Conservation (phyloP, 2,113 vertebrate genomes). For the Panthera tigris region DNA sequence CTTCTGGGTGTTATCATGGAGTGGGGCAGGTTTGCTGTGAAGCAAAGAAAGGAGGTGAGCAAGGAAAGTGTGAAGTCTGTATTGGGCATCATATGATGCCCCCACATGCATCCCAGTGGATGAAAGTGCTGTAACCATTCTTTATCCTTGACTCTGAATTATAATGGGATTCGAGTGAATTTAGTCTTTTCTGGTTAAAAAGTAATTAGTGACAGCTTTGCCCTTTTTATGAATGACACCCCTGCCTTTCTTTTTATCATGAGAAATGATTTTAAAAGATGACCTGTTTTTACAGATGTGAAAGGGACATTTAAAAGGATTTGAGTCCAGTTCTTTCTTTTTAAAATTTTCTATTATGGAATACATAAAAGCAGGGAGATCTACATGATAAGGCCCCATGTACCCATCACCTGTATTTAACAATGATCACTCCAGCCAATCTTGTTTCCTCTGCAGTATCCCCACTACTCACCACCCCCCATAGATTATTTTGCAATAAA, state of each 20-base stretch:
- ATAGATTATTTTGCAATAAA: neutral
- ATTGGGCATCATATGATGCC: too few relatives aligned
- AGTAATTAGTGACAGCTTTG: neutral
- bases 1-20: constrained; percentile 13
- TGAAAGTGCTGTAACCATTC: neutral
- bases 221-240: constrained; percentile 6
- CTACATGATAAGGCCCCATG: neutral
- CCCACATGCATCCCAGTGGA: neutral
- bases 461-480: neutral
- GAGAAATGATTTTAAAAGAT: neutral
- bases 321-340: neutral
- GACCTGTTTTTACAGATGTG: neutral
- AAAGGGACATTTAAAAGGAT: neutral
- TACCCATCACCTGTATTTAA: neutral
- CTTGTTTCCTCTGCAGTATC: neutral
- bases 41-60: constrained; percentile 10
- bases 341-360: neutral
- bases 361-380: neutral
- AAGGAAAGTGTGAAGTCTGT: neutral
- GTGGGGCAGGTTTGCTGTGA: constrained; percentile 22
- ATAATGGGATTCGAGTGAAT: neutral
- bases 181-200: constrained; percentile 15
- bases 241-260: constrained; percentile 23
- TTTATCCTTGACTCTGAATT: neutral
- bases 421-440: neutral